phyloP scores from a whole-genome alignment of 2,888 invertebrate genomes.

The Pachydiplax longipennis region DNA sequence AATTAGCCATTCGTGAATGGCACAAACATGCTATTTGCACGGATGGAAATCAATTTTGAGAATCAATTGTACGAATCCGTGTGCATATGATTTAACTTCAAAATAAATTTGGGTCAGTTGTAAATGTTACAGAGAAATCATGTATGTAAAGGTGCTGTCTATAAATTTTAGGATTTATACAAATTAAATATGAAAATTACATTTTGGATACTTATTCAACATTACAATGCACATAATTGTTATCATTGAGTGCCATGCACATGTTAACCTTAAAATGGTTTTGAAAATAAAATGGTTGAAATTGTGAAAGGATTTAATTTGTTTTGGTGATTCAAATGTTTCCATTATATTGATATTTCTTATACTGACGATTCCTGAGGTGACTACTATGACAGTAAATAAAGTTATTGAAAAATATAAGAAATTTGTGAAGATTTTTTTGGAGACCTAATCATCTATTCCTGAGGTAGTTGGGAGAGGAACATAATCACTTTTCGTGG shows the following conservation, averaged over 20 bases:
- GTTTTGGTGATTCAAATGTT: background rate
- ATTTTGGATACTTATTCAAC: constrained; percentile 44
- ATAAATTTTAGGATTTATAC: constrained; percentile 44
- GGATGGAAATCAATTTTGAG: background rate
- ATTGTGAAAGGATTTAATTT: constrained; percentile 12
- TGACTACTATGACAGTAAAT: no score
- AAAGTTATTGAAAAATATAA: no score
- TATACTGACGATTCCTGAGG: no score
- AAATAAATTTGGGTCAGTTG: background rate
- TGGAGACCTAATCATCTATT: no score
- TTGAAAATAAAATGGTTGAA: constrained; percentile 44
- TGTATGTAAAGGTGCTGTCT: constrained; percentile 41
- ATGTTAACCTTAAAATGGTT: constrained; percentile 40
- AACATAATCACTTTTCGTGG: no score
- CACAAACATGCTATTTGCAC: constrained; percentile 10
- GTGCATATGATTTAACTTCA: background rate
- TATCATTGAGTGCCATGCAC: constrained; percentile 42
- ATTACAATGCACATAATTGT: constrained; percentile 42
- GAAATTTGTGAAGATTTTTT: no score
- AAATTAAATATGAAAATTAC: constrained; percentile 33
- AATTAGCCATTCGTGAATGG: background rate
- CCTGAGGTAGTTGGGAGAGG: no score
- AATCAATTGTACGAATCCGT: background rate
- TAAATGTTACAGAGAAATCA: constrained; percentile 5
- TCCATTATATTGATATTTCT: no score